Conservation (phyloP, 2,113 vertebrate genomes). For the Xenopus borealis region DNA sequence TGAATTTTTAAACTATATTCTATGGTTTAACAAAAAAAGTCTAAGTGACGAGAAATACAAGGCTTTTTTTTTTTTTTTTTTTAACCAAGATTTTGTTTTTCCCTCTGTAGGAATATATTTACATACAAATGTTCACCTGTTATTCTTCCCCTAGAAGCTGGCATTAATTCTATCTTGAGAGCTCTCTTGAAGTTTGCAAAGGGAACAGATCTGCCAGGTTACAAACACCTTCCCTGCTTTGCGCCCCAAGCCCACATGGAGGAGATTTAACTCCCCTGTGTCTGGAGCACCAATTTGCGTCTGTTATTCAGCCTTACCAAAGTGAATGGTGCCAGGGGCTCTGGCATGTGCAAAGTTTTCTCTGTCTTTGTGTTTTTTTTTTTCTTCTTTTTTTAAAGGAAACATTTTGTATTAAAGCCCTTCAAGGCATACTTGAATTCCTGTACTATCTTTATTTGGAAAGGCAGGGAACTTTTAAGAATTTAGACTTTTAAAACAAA, state of each 20-base stretch:
- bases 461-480: constrained; percentile 67
- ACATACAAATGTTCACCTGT: background rate
- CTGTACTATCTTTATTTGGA: constrained; percentile 67
- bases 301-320: constrained; percentile 73
- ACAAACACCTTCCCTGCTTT: background rate
- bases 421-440: constrained; percentile 68
- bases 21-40: background rate
- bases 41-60: background rate
- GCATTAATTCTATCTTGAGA: background rate
- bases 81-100: background rate
- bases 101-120: background rate
- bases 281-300: constrained; percentile 55
- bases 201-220: constrained; percentile 5
- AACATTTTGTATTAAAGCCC: constrained; percentile 55
- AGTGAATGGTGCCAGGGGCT: constrained; percentile 64
- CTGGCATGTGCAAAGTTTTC: constrained; percentile 47
- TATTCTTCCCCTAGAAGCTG: background rate
- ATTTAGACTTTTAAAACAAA: too few species aligned
- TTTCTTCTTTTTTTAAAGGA: background rate
- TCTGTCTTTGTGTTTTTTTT: too few species aligned
- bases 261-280: background rate
- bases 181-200: background rate
- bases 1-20: background rate
- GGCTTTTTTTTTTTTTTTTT: constrained; percentile 7
- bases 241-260: background rate